Base-by-base conservation (phyloP, 2,113 vertebrate genomes). In the Asarcornis scutulata region DNA sequence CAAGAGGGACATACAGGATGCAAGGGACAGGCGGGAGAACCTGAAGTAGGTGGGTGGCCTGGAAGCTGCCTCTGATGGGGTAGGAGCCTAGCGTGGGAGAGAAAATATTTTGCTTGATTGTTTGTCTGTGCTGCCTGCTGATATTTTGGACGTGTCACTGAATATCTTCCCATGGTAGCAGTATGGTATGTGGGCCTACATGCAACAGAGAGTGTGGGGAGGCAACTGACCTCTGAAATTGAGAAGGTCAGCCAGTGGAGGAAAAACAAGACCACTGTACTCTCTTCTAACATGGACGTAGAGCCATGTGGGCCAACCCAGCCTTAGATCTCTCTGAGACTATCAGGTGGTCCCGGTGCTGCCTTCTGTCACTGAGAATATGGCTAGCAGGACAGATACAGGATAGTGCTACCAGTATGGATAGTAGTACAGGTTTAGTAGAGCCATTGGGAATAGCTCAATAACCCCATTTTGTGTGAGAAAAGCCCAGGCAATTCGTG, bases 31-130 rank as follows among this genome's bases (percentile, higher is more conserved):
- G 11, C 29, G 44, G 21, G n/a, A 91, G 29, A 76, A 71, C 22
- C 14, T 36, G 58, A 77, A 58, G 69, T 16, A 32, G 23, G 48
- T 63, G 6, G 10, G 50, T 31, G 3, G 42, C 84, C 46, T 34
- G 38, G 25, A 80, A 71, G n/a, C n/a, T 84, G 50, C 20, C 22
- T 58, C 32, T 72, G n/a, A 66, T 1, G 2, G 20, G 2, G 18
- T 53, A 50, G 38, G 22, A 58, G 36, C 50, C 67, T 59, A 0
- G 0, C 0, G 0, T 26, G 13, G 31, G 66, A 83, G 26, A 71
- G 40, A 53, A 59, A 79, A 62, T 72, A 34, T 9, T 76, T 63
- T 59, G 18, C 12, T n/a, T 64, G 53, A 21, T 42, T 38, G 46
- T 36, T 63, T 42, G 17, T 60, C 32, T 78, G 1, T 58, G 78